phyloP scores from a whole-genome alignment of 53 echinoderm and acorn worm species.

The Actinopyga echinites region DNA sequence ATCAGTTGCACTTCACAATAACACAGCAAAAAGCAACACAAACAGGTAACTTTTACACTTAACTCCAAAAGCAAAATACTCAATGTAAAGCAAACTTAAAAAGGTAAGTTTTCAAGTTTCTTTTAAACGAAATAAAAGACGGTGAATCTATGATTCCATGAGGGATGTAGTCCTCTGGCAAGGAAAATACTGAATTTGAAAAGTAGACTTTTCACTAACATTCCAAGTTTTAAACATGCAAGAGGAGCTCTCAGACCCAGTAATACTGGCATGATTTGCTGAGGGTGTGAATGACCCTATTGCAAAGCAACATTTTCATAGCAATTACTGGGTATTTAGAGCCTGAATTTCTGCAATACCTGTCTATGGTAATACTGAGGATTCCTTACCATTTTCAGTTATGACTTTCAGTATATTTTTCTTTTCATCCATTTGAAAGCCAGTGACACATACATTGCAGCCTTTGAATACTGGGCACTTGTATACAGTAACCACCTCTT shows the following conservation, averaged over 20 bases:
- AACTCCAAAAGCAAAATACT: too few relatives aligned
- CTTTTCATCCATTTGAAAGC: slow-evolving; percentile 69
- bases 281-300: too few relatives aligned
- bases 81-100: too few relatives aligned
- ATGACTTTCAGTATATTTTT: slow-evolving; percentile 61
- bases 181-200: neutral
- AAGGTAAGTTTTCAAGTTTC: neutral
- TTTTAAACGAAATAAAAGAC: neutral
- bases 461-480: slow-evolving; percentile 90
- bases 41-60: too few relatives aligned
- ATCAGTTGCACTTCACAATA: too few relatives aligned
- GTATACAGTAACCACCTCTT: slow-evolving; percentile 46
- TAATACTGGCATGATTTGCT: too few relatives aligned
- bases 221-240: too few relatives aligned
- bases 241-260: too few relatives aligned
- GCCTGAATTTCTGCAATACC: slow-evolving; percentile 83
- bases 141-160: too few relatives aligned
- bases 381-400: slow-evolving; percentile 66
- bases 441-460: slow-evolving; percentile 92
- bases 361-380: neutral
- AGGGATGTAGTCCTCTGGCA: neutral
- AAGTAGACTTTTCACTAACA: too few relatives aligned
- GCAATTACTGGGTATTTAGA: slow-evolving; percentile 53
- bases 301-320: too few relatives aligned
- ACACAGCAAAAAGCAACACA: too few relatives aligned